Base-by-base conservation (phyloP, 2,797 vertebrate species). In the Chelon auratus region DNA sequence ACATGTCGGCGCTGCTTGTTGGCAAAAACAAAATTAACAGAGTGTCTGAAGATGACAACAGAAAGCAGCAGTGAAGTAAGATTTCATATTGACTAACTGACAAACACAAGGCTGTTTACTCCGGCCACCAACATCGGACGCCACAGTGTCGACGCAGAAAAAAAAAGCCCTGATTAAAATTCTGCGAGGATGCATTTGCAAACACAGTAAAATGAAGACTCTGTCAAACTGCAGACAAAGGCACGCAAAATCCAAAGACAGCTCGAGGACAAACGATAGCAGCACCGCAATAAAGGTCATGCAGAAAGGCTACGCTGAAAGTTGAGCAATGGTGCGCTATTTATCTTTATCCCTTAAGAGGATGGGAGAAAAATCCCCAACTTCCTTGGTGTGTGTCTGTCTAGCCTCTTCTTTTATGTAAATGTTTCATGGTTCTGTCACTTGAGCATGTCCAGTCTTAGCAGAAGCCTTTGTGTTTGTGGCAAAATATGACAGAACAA, bases 281-380 rank as follows among this genome's bases (percentile, higher is more conserved):
- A 2, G 72, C 43, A n/a, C 24, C 13, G 20, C 71, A 50, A 51
- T 84, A 93, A 94, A 94, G 93, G 92, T 93, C 90, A 93, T 11
- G 36, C 69, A 69, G 83, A 88, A 89, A 89, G 91, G 88, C 90
- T 90, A 87, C 68, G 57, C 72, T 90, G 86, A 93, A 90, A 87
- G 86, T 90, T 89, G 89, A 92, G 89, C 90, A 91, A 88, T 87
- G 85, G 64, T 82, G 63, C 59, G 78, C 84, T 79, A 90, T 93
- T 93, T 87, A 86, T 92, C 89, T 89, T 72, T 81, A 81, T 78
- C 75, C 77, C 59, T 72, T 15, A 33, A 13, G 60, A 83, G 61
- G 80, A 83, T 24, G 55, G 37, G 36, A 82, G 66, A 81, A 83
- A 82, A 83, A 82, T 8, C 63, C 24, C 54, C 3, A 51, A 64